phyloP scores from a whole-genome alignment of 2,888 invertebrate genomes.

The Phaonia tiefii region DNA sequence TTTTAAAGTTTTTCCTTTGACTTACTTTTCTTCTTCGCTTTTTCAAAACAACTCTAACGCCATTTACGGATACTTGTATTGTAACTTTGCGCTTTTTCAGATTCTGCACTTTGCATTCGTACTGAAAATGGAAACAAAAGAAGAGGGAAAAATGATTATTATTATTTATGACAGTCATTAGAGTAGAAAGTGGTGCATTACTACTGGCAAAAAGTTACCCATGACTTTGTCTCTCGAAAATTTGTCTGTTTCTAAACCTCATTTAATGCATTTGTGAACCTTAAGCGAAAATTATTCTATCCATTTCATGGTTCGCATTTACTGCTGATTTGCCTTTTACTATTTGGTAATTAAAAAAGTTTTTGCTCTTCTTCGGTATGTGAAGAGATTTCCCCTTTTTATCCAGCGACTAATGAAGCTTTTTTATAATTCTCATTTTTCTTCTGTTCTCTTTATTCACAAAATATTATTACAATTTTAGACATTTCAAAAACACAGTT shows the following conservation, averaged over 20 bases:
- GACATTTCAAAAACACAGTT: no score
- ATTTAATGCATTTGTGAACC: no score
- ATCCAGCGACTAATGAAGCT: conserved; percentile 3
- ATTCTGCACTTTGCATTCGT: conserved; percentile 98
- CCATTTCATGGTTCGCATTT: background rate
- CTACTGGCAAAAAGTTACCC: background rate
- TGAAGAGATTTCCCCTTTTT: conserved; percentile 11
- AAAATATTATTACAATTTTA: background rate
- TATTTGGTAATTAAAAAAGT: conserved; percentile 38
- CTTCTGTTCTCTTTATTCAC: background rate
- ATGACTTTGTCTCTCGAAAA: no score
- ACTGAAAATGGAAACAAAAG: conserved; percentile 83
- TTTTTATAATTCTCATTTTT: background rate
- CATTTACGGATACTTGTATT: conserved; percentile 96
- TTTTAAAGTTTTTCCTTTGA: conserved; percentile 33
- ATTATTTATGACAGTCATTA: conserved; percentile 49
- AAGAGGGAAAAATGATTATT: conserved; percentile 24
- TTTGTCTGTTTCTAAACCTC: no score
- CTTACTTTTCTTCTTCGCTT: conserved; percentile 89
- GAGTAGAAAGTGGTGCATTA: conserved; percentile 5
- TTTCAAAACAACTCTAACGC: conserved; percentile 92
- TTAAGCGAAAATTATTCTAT: no score
- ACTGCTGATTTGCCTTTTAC: background rate
- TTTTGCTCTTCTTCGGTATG: background rate
- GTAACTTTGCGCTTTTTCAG: conserved; percentile 99